Base-by-base conservation (phyloP, 64 coral and sea anemone species). In the Stichodactyla helianthus region DNA sequence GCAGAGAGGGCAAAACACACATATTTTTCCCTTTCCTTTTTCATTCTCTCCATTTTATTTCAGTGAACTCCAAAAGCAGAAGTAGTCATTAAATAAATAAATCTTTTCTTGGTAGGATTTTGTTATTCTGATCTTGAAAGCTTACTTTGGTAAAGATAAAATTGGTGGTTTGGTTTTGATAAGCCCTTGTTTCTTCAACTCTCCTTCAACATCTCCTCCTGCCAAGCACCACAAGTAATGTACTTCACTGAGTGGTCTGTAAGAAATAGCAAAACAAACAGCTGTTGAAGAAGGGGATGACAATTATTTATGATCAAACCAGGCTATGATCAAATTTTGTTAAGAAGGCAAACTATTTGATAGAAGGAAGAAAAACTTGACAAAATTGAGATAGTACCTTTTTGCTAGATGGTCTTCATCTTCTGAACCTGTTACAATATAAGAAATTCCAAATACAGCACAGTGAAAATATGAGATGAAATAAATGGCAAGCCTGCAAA, bases 211-310 rank as follows among this genome's bases (percentile, higher is more conserved):
- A 20, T 98, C 96, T 50, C 96, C 96, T 13, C 96, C 96, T 62
- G 96, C 96, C 23, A 98, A 85, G 12, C 82, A 92, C 96, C 96
- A 98, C 11, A 98, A 77, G 86, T 98, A 88, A 65, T 95, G 91
- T 5, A 98, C 93, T 65, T 98, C 96, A 27, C 83, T 77, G 4
- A 98, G 82, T 27, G 90, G 89, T 62, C 96, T 98, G 56, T 17
- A 83, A 22, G 19, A 1, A 25, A 68, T 0, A 0, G 6, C 17
- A 68, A 20, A 68, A 60, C 59, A 60, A 15, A 60, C 16, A 23
- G 63, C 19, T 68, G 63, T 20, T 22, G 2, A 25, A 68, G 7
- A 68, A 44, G 35, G 19, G 7, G 1, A 68, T 22, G 8, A 22
- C 4, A 58, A 15, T 11, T 15, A 65, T 18, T 58, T 5, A 58